Evolutionary conservation across 2,797 vertebrate species (phyloP), one percentile per base, ranked within the genome.

Genomic region (Diplodus puntazzo): DNA sequence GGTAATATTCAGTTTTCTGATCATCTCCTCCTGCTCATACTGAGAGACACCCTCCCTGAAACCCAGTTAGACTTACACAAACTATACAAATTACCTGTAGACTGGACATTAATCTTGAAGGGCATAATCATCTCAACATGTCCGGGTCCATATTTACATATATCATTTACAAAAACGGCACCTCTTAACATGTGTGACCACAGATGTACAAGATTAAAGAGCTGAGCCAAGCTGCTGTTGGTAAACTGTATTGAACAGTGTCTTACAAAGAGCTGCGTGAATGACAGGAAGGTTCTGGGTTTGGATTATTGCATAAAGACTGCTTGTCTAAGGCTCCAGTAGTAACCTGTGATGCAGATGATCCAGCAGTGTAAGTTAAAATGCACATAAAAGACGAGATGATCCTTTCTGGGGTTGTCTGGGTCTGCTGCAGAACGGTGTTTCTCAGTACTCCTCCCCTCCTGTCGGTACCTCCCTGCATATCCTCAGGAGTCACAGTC

Each of bases 61-160:
- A 85, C 65, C 49, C 43, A 50, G 49, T 30, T 55, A 77, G 3
- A 74, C 5, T 60, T 43, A 67, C 14, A 80, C 72, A 48, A 75
- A 79, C 73, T 84, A 80, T 71, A 88, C 69, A 88, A 50, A 70
- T 62, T 30, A 80, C 48, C 58, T 69, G 73, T 4, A 74, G 80
- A 79, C 49, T 25, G 54, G 39, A 69, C 27, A 42, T 0, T 72
- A 14, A 82, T 68, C 59, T 77, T 68, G 62, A 74, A 68, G 25
- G 58, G 45, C 18, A 11, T 53, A 25, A 76, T 54, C 49, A 79
- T 42, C 9, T 79, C 54, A 55, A 62, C 79, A 82, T 72, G 70
- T 83, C 63, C 69, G 34, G 71, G 50, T 88, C 69, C 57, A 70
- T 90, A 93, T 93, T 92, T 92, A 94, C 90, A 94, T 42, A 72